Conservation (phyloP, 35 echinoderm and acorn worm species). For the Diadema setosum region DNA sequence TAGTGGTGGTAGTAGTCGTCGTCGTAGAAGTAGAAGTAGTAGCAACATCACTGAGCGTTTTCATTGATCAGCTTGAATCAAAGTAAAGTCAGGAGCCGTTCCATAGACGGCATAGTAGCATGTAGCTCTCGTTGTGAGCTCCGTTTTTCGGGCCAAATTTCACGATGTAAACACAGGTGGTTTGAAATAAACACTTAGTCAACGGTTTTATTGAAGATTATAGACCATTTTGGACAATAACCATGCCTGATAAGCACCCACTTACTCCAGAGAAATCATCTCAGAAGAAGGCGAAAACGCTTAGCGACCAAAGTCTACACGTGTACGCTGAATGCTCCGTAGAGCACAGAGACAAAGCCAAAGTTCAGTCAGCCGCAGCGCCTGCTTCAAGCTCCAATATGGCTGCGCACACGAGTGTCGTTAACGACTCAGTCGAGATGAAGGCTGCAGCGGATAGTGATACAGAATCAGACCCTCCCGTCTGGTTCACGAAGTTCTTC, state of each 20-base stretch:
- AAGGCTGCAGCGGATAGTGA: too few species aligned
- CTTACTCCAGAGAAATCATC: neutral
- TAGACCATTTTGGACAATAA: neutral
- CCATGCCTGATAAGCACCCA: neutral
- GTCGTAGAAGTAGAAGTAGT: too few species aligned
- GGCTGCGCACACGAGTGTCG: too few species aligned
- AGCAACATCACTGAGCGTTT: too few species aligned
- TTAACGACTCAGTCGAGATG: neutral
- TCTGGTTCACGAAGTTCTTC: neutral
- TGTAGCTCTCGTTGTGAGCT: neutral
- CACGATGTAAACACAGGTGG: neutral
- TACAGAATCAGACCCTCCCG: neutral
- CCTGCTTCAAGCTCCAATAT: neutral
- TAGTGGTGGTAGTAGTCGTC: too few species aligned
- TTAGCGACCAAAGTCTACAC: neutral
- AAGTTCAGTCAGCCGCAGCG: neutral
- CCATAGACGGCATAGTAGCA: neutral
- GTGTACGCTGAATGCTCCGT: neutral
- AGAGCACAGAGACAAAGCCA: neutral
- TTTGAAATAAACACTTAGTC: neutral
- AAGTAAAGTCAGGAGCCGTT: too few species aligned
- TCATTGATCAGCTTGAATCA: too few species aligned
- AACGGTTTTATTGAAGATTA: neutral
- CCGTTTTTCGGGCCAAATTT: neutral
- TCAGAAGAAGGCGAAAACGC: too few species aligned